Conservation (phyloP, 1,140 invertebrate species). For the Contarinia nasturtii region DNA sequence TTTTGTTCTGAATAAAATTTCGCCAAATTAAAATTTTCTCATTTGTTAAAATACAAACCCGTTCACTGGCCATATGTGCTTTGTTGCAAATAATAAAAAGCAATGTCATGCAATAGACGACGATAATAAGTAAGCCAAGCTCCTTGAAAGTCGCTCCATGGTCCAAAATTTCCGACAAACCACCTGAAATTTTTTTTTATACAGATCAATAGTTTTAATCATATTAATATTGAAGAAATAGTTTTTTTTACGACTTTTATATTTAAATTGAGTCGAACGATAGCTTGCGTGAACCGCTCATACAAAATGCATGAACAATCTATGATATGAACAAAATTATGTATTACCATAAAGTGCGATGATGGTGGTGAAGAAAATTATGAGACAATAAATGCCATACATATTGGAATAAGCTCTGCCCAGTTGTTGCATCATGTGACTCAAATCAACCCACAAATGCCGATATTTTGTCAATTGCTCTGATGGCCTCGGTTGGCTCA, state of each 20-base stretch:
- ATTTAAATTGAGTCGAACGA: too few relatives aligned
- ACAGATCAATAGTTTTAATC: too few relatives aligned
- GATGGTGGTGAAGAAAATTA: slow-evolving; percentile 46
- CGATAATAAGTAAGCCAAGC: slow-evolving; percentile 42
- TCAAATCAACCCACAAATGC: slow-evolving; percentile 44
- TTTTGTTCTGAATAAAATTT: too few relatives aligned
- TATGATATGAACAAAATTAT: too few relatives aligned
- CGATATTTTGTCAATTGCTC: slow-evolving; percentile 38
- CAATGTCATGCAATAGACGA: slow-evolving; percentile 42
- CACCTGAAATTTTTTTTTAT: too few relatives aligned
- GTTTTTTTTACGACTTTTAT: too few relatives aligned
- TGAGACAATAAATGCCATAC: slow-evolving; percentile 47
- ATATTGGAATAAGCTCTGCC: slow-evolving; percentile 47
- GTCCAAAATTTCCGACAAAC: slow-evolving; percentile 44
- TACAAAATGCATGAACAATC: too few relatives aligned
- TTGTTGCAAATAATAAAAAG: slow-evolving; percentile 48
- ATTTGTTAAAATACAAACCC: slow-evolving; percentile 14
- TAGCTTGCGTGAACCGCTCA: too few relatives aligned
- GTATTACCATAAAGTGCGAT: slow-evolving; percentile 43
- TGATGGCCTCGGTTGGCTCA: slow-evolving; percentile 34
- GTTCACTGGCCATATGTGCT: slow-evolving; percentile 39
- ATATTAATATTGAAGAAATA: too few relatives aligned
- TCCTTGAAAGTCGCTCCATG: slow-evolving; percentile 45
- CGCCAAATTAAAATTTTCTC: too few relatives aligned
- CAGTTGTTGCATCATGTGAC: slow-evolving; percentile 51